Percentiles rank a stretch among this genome's conserved stretches.
Evolutionary conservation across 2,888 invertebrate species (phyloP).

Genomic region (Ypsolopha sequella): DNA sequence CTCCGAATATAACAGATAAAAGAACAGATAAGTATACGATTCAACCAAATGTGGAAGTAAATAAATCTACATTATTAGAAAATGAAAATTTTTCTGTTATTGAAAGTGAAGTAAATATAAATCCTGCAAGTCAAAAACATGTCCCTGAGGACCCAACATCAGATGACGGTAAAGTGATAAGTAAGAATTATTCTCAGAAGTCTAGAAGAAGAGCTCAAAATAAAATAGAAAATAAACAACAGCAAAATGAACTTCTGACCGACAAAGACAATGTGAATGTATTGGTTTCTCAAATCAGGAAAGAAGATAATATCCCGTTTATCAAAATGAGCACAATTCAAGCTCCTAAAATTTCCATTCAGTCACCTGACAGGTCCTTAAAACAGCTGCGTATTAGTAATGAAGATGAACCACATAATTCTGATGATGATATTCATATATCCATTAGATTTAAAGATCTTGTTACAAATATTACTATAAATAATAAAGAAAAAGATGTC

Average conservation of each 20-base stretch:
- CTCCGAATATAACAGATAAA: slow-evolving; percentile 18
- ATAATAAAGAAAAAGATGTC: slow-evolving; percentile 43
- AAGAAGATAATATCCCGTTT: slow-evolving; percentile 27
- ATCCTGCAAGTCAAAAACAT: neutral
- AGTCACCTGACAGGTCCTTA: too few species aligned
- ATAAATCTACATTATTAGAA: neutral
- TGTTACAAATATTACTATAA: slow-evolving; percentile 45
- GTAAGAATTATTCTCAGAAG: too few species aligned
- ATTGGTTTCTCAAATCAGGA: too few species aligned
- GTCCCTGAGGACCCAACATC: too few species aligned
- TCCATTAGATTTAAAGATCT: slow-evolving; percentile 49
- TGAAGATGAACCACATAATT: neutral
- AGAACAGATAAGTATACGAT: neutral
- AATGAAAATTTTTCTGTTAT: neutral
- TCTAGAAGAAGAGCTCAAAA: neutral
- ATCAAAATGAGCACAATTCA: slow-evolving; percentile 33
- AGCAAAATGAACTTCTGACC: neutral
- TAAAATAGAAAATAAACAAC: neutral
- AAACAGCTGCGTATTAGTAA: too few species aligned
- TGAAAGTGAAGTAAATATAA: neutral
- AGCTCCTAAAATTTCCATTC: slow-evolving; percentile 8
- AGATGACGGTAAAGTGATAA: too few species aligned
- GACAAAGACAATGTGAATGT: neutral
- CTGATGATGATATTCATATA: slow-evolving; percentile 46
- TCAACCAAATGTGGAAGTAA: neutral